Base-by-base conservation (phyloP, 2,888 invertebrate genomes). In the Tetropium fuscum region DNA sequence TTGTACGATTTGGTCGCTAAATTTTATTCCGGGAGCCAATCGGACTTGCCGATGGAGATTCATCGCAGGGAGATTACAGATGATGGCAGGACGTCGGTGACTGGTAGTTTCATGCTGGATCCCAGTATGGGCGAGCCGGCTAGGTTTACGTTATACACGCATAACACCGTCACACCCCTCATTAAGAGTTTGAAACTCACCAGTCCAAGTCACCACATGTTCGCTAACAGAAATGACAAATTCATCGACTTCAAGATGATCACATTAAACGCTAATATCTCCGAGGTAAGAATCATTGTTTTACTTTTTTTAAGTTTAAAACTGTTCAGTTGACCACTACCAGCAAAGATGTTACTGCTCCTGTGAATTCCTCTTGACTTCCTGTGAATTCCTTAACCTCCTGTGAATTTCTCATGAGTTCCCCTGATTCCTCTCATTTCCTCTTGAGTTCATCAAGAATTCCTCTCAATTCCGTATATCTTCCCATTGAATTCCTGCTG, bases 61-160 rank as follows among this genome's bases (percentile, higher is more conserved):
- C 85, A 85, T 66, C 78, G 85, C 10, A 77, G 84, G 44, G 84
- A 84, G 73, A 78, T 83, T 11, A 82, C 79, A 30, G 83, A 84
- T 59, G 84, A 85, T 68, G 83, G 83, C 1, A 79, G 83, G 10
- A 77, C 79, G 3, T 81, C 82, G 1, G 81, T 85, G 1, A 84
- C 83, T 7, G 86, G 86, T 0, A 84, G 83, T 61, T 86, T 87
- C 70, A 82, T 84, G 60, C 69, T 87, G 56, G 86, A 87, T 58
- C 80, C 83, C 1, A 81, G 81, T 43, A 79, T 87, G 72, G 83
- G 83, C 0, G 81, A 83, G 66, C 85, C 85, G 1, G 84, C 85
- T 0, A 79, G 82, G 44, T 84, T 86, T 67, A 83, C 81, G 32
- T 78, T 86, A 15, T 85, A 84, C 71, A 84, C 84, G 0, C 84